A percentile compares a stretch with the other conserved stretches of the same genome.
phyloP scores from a whole-genome alignment of 2,113 vertebrate species.

The Porphyrio hochstetteri region DNA sequence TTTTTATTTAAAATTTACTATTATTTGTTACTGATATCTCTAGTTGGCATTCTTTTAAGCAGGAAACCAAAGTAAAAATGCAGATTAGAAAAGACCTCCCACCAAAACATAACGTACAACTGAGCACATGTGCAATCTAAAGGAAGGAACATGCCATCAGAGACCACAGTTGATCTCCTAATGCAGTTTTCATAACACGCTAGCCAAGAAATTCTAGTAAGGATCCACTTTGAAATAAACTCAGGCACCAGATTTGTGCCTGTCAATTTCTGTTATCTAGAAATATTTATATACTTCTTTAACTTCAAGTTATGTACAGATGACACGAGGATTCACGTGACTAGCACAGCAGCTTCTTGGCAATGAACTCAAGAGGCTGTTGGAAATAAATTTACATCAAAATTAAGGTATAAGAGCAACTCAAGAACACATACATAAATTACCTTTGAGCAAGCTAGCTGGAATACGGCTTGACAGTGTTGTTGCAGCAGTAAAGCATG shows the following conservation, averaged over 20 bases:
- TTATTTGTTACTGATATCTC: background rate
- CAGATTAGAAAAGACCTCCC: background rate
- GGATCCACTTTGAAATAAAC: background rate
- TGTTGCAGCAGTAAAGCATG: background rate
- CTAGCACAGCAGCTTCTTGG: background rate
- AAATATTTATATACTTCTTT: background rate
- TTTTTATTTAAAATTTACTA: background rate
- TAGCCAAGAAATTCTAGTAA: background rate
- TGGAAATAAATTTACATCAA: background rate
- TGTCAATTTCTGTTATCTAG: background rate
- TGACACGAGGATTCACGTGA: background rate
- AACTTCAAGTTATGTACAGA: background rate
- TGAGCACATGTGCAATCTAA: fast-evolving
- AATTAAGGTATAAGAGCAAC: background rate
- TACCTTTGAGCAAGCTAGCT: background rate
- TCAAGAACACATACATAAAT: background rate
- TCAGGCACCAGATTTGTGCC: background rate
- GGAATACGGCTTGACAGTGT: fast-evolving
- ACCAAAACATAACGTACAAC: background rate
- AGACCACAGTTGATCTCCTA: background rate
- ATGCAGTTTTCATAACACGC: background rate
- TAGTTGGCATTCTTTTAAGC: background rate
- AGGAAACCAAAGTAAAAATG: background rate
- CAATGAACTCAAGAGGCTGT: background rate
- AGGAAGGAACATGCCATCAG: background rate